phyloP scores from a whole-genome alignment of 2,888 invertebrate genomes.

The Dilophus febrilis region DNA sequence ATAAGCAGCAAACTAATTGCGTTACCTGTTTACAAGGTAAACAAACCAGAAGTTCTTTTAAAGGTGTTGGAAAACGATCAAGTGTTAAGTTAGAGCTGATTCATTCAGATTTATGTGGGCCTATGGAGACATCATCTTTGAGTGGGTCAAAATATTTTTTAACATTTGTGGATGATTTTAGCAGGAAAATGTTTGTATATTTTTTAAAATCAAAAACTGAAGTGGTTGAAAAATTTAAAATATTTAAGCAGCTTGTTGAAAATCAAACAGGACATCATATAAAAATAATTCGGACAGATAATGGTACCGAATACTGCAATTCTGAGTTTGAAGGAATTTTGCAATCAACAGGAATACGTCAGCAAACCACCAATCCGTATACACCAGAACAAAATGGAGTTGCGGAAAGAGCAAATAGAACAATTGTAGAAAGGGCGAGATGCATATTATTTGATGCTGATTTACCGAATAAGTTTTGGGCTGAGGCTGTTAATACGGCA shows the following conservation, averaged over 20 bases:
- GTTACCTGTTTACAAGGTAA: conserved; percentile 12
- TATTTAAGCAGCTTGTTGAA: conserved; percentile 16
- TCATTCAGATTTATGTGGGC: conserved; percentile 22
- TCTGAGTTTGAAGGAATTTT: conserved; percentile 11
- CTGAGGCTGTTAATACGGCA: conserved; percentile 16
- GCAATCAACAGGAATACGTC: conserved; percentile 14
- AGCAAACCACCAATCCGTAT: conserved; percentile 17
- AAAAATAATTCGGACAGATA: conserved; percentile 14
- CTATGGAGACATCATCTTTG: conserved; percentile 19
- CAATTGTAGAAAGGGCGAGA: conserved; percentile 14
- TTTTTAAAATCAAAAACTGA: conserved; percentile 21
- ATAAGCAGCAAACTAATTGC: conserved; percentile 8
- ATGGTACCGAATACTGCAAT: conserved; percentile 12
- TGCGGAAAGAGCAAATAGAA: conserved; percentile 16
- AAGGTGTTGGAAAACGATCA: conserved; percentile 8
- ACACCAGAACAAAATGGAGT: too few species aligned
- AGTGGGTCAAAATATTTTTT: conserved; percentile 21
- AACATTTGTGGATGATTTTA: conserved; percentile 21
- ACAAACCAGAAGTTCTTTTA: conserved; percentile 11
- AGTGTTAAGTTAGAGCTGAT: conserved; percentile 16
- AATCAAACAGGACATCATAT: conserved; percentile 14
- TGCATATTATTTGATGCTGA: too few species aligned
- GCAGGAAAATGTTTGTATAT: conserved; percentile 14
- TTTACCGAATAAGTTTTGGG: too few species aligned
- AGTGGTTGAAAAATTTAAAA: conserved; percentile 13